These are phyloP conservation scores for Acrobeloides nanus DNA, from an alignment of 2,888 invertebrate species.

Conservation along the genomic window DNA sequence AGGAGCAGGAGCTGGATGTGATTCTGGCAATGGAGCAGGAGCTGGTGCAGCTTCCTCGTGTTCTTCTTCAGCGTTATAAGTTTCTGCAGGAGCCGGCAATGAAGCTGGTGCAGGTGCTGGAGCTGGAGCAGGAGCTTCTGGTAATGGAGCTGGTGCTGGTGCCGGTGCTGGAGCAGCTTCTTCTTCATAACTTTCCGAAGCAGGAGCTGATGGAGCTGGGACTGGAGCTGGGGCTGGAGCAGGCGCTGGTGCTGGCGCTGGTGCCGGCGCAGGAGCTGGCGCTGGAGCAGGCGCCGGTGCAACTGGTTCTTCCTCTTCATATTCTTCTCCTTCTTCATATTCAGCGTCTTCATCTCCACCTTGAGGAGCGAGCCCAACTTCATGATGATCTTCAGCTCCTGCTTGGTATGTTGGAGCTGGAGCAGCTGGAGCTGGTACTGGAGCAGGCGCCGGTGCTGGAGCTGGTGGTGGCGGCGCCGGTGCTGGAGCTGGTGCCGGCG, in stretches of 20 bases:
- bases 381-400: slow-evolving; percentile 5
- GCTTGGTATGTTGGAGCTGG: slow-evolving; percentile 17
- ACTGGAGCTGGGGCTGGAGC: slow-evolving; percentile 11
- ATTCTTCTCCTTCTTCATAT: not conserved
- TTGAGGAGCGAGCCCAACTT: slow-evolving; percentile 2
- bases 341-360: slow-evolving; percentile 6
- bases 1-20: slow-evolving; percentile 12
- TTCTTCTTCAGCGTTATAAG: slow-evolving; percentile 6
- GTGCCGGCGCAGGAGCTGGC: slow-evolving; percentile 12
- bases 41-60: slow-evolving; percentile 10
- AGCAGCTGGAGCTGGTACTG: slow-evolving; percentile 5
- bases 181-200: slow-evolving; percentile 9
- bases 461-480: slow-evolving; percentile 15
- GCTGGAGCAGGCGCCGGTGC: slow-evolving; percentile 15
- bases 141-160: slow-evolving; percentile 10
- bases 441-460: slow-evolving; percentile 10
- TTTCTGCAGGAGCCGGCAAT: slow-evolving; percentile 1
- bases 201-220: slow-evolving; percentile 22
- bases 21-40: slow-evolving; percentile 12
- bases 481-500: slow-evolving; percentile 11
- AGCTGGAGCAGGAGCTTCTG: slow-evolving; percentile 11
- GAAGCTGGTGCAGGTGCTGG: slow-evolving; percentile 15
- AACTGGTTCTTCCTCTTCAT: slow-evolving; percentile 12
- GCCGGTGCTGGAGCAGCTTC: slow-evolving; percentile 7
- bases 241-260: slow-evolving; percentile 16